Evolutionary conservation across 2,113 vertebrate genomes (phyloP), one percentile per base, ranked within the genome.

Genomic region (Catharus bicknelli): DNA sequence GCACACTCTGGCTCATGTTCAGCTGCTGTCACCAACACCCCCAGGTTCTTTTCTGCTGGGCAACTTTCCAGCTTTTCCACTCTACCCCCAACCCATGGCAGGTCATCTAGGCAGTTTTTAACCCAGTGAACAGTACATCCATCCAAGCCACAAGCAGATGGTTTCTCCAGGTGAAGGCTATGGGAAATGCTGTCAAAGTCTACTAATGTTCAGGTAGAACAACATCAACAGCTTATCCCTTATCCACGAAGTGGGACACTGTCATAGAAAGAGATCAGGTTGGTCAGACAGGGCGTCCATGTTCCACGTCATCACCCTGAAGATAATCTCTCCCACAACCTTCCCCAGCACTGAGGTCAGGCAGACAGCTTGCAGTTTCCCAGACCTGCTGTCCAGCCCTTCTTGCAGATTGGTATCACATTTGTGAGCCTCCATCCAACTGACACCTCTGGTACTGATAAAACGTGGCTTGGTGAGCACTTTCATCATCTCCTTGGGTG

Each of bases 41-140:
- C 20, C 30, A 34, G 20, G 3, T 16, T 25, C 34, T 58, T 66
- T 42, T 17, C 61, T 2, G 0, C 25, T 30, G 36, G 43, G 20
- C 13, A 75, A 12, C 13, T 67, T 75, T 58, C 25, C 70, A 21
- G 30, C 1, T 68, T 68, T 68, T 68, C n/a, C 30, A 11, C 10
- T 58, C 16, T 11, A 11, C 8, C 16, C 29, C 15, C 8, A 48
- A 4, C 2, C 19, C 12, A 13, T 6, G 13, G 16, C 5, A 50
- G 26, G 13, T 25, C 25, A 58, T 36, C 32, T 21, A 30, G 34
- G 23, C 6, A 42, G 36, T 43, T 75, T 85, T 67, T 30, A 51
- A 32, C 2, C 36, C 26, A 43, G 7, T 30, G 36, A 50, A 36
- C 20, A 36, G 16, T 20, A 47, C 7, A 29, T 20, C 20, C 30